Conservation (phyloP, 2,888 invertebrate genomes). For the Caenorhabditis japonica region DNA sequence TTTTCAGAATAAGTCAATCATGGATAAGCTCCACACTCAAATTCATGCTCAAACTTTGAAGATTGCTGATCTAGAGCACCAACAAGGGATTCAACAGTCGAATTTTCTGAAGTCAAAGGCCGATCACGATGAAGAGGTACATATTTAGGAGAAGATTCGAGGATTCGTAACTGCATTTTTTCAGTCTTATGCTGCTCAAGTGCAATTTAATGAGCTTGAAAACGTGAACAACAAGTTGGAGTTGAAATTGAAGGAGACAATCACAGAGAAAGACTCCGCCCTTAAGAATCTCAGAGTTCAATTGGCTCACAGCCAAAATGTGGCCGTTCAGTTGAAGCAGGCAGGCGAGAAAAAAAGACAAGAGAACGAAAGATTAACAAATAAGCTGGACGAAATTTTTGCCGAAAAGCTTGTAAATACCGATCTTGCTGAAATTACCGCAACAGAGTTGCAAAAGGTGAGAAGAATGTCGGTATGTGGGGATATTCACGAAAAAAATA, state of each 20-base stretch:
- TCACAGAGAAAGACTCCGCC: slow-evolving; percentile 19
- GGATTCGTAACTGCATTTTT: not conserved
- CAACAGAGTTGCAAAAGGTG: no score
- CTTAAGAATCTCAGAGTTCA: slow-evolving; percentile 36
- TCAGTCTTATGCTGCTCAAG: not conserved
- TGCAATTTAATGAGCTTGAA: slow-evolving; percentile 15
- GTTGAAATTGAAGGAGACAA: slow-evolving; percentile 18
- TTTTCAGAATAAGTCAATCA: no score
- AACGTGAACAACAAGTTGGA: slow-evolving; percentile 13
- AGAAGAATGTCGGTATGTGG: no score
- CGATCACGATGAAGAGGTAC: not conserved
- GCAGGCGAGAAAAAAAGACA: slow-evolving; percentile 36
- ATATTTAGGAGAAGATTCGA: no score
- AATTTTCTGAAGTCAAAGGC: no score
- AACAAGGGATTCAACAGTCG: slow-evolving; percentile 1
- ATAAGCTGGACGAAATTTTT: slow-evolving; percentile 45
- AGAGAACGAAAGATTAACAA: slow-evolving; percentile 39
- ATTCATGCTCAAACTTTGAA: slow-evolving; percentile 26
- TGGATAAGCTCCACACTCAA: no score
- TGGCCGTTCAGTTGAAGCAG: slow-evolving; percentile 39
- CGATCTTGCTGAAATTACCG: no score
- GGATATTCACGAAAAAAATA: no score
- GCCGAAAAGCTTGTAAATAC: slow-evolving; percentile 41
- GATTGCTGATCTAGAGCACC: slow-evolving; percentile 22
- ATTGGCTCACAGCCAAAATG: slow-evolving; percentile 36